A percentile compares a stretch with the other conserved stretches of the same genome.
phyloP scores from a whole-genome alignment of 2,797 vertebrate species.

The Cyprinella venusta region DNA sequence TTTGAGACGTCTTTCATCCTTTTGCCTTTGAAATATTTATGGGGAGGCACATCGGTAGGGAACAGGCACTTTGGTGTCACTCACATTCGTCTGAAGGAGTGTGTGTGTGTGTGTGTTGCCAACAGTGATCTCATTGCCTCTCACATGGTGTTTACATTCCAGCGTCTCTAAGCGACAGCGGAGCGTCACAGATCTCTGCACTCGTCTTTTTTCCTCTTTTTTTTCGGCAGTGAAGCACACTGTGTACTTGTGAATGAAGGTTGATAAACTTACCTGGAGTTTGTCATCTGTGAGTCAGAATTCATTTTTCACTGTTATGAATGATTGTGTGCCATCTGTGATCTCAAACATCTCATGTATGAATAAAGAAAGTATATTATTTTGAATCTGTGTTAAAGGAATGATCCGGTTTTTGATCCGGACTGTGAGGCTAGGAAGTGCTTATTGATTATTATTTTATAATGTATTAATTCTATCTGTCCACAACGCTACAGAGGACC shows the following conservation, averaged over 20 bases:
- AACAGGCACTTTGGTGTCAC: constrained; percentile 46
- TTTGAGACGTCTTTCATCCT: constrained; percentile 23
- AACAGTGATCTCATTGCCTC: constrained; percentile 50
- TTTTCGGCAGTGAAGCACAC: constrained; percentile 13
- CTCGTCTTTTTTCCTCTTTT: background rate
- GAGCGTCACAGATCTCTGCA: constrained; percentile 39
- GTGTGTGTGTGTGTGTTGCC: constrained; percentile 28
- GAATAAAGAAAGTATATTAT: background rate
- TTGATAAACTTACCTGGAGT: constrained; percentile 4
- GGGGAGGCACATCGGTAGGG: constrained; percentile 17
- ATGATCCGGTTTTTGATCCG: background rate
- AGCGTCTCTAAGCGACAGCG: constrained; percentile 49
- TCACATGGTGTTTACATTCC: constrained; percentile 60
- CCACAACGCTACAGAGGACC: background rate
- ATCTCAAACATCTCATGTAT: background rate
- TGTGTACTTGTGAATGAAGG: background rate
- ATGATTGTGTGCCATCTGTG: background rate
- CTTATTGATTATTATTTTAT: background rate
- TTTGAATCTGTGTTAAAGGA: background rate
- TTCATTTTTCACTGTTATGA: background rate
- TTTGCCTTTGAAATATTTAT: constrained; percentile 54
- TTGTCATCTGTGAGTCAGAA: background rate
- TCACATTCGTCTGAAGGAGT: constrained; percentile 9
- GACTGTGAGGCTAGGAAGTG: background rate
- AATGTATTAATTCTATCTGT: background rate